Percentiles rank a stretch among this genome's conserved stretches.
These are phyloP conservation scores for Styela clava DNA, from an alignment of 23 tunicate species.

Conservation along the genomic window DNA sequence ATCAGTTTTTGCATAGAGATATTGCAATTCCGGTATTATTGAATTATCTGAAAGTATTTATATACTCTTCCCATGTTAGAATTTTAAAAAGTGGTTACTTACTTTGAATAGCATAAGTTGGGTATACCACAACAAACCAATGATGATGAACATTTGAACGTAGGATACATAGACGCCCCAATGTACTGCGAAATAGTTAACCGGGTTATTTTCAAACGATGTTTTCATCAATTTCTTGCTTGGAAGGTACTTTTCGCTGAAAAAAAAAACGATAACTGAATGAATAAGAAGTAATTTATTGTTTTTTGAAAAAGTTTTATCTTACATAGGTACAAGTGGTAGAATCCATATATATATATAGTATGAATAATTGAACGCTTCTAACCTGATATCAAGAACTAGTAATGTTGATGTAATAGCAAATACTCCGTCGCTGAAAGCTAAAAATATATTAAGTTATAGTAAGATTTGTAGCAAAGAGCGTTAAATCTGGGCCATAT, in stretches of 20 bases:
- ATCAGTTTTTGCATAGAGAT: no score
- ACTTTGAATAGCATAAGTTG: constrained; percentile 21
- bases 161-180: constrained; percentile 13
- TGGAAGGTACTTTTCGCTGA: constrained; percentile 29
- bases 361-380: background rate
- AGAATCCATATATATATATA: background rate
- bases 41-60: no score
- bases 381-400: constrained; percentile 22
- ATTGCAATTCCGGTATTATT: no score
- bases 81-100: no score
- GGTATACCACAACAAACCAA: constrained; percentile 19
- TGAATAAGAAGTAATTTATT: no score
- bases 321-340: background rate
- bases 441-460: background rate
- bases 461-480: no score
- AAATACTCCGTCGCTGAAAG: constrained; percentile 33
- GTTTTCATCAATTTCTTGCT: background rate
- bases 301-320: background rate
- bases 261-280: background rate
- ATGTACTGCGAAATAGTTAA: background rate
- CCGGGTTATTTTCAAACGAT: background rate
- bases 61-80: no score
- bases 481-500: no score
- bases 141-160: constrained; percentile 3
- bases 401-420: constrained; percentile 29